phyloP scores from a whole-genome alignment of 2,113 vertebrate species.

The Sinocyclocheilus maitianheensis region DNA sequence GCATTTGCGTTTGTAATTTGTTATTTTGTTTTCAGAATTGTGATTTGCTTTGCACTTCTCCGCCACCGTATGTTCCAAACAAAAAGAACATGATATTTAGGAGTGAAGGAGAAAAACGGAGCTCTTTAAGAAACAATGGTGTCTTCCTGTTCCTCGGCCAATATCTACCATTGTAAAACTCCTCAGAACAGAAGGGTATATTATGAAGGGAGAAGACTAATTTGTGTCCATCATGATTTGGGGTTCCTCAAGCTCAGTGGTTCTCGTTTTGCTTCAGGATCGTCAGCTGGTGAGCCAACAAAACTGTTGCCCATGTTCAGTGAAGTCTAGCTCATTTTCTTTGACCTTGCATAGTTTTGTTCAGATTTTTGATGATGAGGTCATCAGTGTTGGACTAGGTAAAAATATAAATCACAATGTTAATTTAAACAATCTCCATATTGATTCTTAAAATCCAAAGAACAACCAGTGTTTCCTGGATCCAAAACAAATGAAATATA shows the following conservation, averaged over 20 bases:
- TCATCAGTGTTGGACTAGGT: background rate
- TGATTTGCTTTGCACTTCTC: no score
- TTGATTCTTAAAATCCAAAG: background rate
- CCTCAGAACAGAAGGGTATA: conserved; percentile 30
- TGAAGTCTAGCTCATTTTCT: background rate
- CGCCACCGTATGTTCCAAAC: background rate
- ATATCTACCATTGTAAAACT: conserved; percentile 41
- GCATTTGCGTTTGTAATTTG: no score
- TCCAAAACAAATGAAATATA: no score
- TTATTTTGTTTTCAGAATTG: no score
- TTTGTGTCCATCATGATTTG: background rate
- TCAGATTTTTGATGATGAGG: background rate
- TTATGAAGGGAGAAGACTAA: conserved; percentile 24
- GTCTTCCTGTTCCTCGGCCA: conserved; percentile 21
- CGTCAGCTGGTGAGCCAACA: background rate
- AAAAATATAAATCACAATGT: background rate
- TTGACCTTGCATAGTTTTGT: background rate
- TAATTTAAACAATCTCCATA: background rate
- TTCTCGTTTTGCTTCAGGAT: background rate
- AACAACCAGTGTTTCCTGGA: background rate
- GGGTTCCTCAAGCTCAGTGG: background rate
- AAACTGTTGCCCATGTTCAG: background rate
- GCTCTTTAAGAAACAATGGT: background rate
- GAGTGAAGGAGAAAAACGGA: conserved; percentile 22
- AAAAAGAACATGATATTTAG: conserved; percentile 35